phyloP scores from a whole-genome alignment of 2,113 vertebrate species.

The Trematomus loennbergii region DNA sequence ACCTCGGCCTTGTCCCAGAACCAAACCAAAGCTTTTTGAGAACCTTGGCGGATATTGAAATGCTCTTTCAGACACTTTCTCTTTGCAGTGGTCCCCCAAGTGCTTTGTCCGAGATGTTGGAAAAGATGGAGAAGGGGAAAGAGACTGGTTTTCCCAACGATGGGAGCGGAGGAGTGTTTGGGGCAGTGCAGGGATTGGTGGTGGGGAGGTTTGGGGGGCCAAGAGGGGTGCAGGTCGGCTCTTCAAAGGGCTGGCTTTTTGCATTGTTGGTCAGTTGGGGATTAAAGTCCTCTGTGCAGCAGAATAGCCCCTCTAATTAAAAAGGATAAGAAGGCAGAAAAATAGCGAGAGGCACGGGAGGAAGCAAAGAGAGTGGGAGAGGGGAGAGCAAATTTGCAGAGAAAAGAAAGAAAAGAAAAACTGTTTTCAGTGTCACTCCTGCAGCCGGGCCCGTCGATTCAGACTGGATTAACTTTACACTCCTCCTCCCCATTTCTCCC shows the following conservation, averaged over 20 bases:
- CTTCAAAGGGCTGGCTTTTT: slow-evolving; percentile 85
- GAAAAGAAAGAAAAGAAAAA: slow-evolving; percentile 83
- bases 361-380: slow-evolving; percentile 78
- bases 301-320: slow-evolving; percentile 87
- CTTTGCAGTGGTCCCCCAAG: slow-evolving; percentile 29
- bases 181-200: slow-evolving; percentile 49
- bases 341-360: slow-evolving; percentile 82
- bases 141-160: slow-evolving; percentile 48
- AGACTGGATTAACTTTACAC: slow-evolving; percentile 84
- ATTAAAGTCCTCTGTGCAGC: slow-evolving; percentile 82
- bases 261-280: slow-evolving; percentile 86
- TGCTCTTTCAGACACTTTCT: slow-evolving; percentile 50
- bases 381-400: slow-evolving; percentile 80
- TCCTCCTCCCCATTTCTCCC: slow-evolving; percentile 64
- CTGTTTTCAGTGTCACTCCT: slow-evolving; percentile 82
- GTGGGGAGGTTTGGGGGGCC: slow-evolving; percentile 29
- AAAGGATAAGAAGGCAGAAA: slow-evolving; percentile 85
- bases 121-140: slow-evolving; percentile 45
- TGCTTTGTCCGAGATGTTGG: slow-evolving; percentile 59
- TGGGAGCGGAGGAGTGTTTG: slow-evolving; percentile 64
- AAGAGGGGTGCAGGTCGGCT: slow-evolving; percentile 77
- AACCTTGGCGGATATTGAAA: slow-evolving; percentile 57
- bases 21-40: slow-evolving; percentile 37
- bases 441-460: slow-evolving; percentile 77
- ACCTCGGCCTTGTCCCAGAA: slow-evolving; percentile 43